Evolutionary conservation across 2,888 invertebrate genomes (phyloP).

Genomic region (Papilio gigon): DNA sequence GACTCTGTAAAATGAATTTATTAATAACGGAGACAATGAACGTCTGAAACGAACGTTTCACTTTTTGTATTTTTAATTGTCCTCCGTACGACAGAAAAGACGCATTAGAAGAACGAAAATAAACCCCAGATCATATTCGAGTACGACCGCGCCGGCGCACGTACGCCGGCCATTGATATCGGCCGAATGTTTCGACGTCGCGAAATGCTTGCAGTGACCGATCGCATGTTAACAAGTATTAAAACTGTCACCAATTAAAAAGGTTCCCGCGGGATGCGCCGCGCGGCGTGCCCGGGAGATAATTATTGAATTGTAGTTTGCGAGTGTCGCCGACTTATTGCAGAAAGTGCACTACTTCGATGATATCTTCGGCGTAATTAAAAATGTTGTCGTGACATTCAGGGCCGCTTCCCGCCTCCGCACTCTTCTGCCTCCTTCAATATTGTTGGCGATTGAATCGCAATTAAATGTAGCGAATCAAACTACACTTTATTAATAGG

Average conservation of each 20-base stretch:
- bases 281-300: slow-evolving; percentile 53
- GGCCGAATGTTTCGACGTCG: slow-evolving; percentile 29
- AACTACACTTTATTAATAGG: slow-evolving; percentile 80
- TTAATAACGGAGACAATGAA: slow-evolving; percentile 83
- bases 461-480: slow-evolving; percentile 80
- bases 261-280: slow-evolving; percentile 53
- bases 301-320: slow-evolving; percentile 79
- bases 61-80: slow-evolving; percentile 83
- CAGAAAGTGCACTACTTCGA: slow-evolving; percentile 75
- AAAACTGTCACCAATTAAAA: slow-evolving; percentile 66
- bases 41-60: slow-evolving; percentile 81
- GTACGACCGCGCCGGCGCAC: slow-evolving; percentile 63
- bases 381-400: slow-evolving; percentile 83
- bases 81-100: slow-evolving; percentile 78
- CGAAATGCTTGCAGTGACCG: slow-evolving; percentile 37
- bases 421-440: slow-evolving; percentile 76
- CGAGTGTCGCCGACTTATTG: slow-evolving; percentile 69
- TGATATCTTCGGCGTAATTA: slow-evolving; percentile 81
- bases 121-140: slow-evolving; percentile 79
- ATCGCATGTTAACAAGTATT: slow-evolving; percentile 60
- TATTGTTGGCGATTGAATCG: slow-evolving; percentile 82
- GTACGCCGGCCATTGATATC: slow-evolving; percentile 44
- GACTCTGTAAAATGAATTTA: slow-evolving; percentile 82
- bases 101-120: slow-evolving; percentile 81
- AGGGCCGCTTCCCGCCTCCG: slow-evolving; percentile 78